A percentile compares a stretch with the other conserved stretches of the same genome.
phyloP scores from a whole-genome alignment of 2,888 invertebrate species.

The Tenthredo mesomela region DNA sequence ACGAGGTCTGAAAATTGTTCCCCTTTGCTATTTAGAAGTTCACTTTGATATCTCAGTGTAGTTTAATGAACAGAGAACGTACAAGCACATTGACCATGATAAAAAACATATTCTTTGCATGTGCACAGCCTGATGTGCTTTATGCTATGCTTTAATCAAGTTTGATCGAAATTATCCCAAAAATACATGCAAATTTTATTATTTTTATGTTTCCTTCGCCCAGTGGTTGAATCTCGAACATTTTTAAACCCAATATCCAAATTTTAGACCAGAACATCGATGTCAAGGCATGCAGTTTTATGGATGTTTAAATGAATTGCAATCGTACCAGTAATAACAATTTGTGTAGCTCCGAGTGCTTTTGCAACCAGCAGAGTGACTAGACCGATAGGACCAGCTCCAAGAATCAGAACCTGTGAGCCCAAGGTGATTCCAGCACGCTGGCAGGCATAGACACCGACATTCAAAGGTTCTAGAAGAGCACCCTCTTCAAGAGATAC shows the following conservation, averaged over 20 bases:
- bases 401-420: slow-evolving; percentile 86
- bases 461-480: slow-evolving; percentile 94
- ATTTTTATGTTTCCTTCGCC: too few species aligned
- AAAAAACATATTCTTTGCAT: not conserved
- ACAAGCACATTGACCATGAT: not conserved
- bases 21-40: slow-evolving; percentile 21
- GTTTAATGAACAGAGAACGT: not conserved
- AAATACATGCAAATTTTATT: not conserved
- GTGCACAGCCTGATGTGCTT: not conserved
- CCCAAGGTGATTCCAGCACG: slow-evolving; percentile 89
- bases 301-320: not conserved
- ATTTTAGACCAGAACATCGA: not conserved
- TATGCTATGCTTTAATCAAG: not conserved
- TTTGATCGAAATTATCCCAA: not conserved
- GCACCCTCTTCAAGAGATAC: slow-evolving; percentile 96
- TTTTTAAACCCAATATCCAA: not conserved
- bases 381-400: slow-evolving; percentile 94
- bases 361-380: slow-evolving; percentile 89
- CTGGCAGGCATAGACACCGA: slow-evolving; percentile 95
- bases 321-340: slow-evolving; percentile 86
- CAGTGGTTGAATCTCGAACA: too few species aligned
- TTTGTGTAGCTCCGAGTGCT: slow-evolving; percentile 90
- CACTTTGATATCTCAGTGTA: not conserved
- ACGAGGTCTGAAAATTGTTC: slow-evolving; percentile 81
- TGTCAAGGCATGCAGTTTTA: not conserved